Base-by-base conservation (phyloP, 2,888 invertebrate genomes). In the Athripsodes cinereus region DNA sequence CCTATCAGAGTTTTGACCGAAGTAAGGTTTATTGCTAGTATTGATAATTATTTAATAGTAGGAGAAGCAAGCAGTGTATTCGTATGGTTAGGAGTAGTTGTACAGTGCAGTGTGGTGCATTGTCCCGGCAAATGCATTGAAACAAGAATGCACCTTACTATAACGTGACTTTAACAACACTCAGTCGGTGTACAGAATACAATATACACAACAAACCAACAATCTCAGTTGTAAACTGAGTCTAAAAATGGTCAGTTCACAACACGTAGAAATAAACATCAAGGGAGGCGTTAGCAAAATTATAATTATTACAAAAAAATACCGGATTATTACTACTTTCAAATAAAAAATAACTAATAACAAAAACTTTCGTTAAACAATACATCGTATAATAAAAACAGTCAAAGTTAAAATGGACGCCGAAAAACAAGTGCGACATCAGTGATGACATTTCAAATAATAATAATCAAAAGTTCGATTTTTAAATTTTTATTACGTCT, bases 181-280 rank as follows among this genome's bases (percentile, higher is more conserved):
- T n/a, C n/a, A 26, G 26, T 26, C 26, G 26, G 40, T 40, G 40
- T 40, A 40, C 13, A 31, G 6, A 31, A 8, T 8, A 31, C 11
- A 8, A 31, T 31, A 31, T 31, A 31, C 31, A 31, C 31, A 31
- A 6, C 6, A 40, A 59, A 59, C 61, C 54, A 61, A 61, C 57
- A 62, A 62, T 62, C 60, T 60, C 62, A 58, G 62, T 62, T 57
- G 59, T 62, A 59, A 50, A 58, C 57, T 49, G 53, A 58, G 62
- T 49, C 60, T 60, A 62, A 62, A 62, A 58, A 62, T 62, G 62
- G 62, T 57, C 62, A 62, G 60, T 60, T 55, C 62, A 52, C 59
- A 49, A 48, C 55, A 53, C 47, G 62, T 58, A 55, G n/a, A n/a
- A n/a, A n/a, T n/a, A n/a, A n/a, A n/a, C n/a, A 53, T 49, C 40